Percentiles rank a stretch among this genome's conserved stretches.
Evolutionary conservation across 2,113 vertebrate species (phyloP).

Genomic region (Scatophagus argus): DNA sequence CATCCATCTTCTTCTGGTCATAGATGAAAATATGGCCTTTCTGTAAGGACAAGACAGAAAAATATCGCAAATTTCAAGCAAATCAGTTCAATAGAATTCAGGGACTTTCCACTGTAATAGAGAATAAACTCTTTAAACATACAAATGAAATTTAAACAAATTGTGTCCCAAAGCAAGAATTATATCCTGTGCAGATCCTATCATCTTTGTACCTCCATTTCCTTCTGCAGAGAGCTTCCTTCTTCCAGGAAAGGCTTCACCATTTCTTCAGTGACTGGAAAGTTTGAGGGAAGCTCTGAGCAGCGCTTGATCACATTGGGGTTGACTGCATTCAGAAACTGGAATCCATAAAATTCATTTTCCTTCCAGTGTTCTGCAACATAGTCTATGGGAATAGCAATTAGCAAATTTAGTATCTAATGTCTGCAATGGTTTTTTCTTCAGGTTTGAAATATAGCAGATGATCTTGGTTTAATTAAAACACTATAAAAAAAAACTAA

Average conservation of each 20-base stretch:
- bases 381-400: conserved; percentile 81
- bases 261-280: conserved; percentile 90
- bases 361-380: conserved; percentile 82
- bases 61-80: neutral
- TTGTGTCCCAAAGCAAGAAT: neutral
- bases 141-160: neutral
- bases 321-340: conserved; percentile 92
- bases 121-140: too few species aligned
- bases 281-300: conserved; percentile 86
- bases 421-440: too few species aligned
- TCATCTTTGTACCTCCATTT: conserved; percentile 91
- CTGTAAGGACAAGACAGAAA: conserved; percentile 60
- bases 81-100: neutral
- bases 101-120: neutral
- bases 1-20: conserved; percentile 84
- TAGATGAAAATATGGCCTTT: conserved; percentile 86
- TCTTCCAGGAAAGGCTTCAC: conserved; percentile 84
- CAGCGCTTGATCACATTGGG: conserved; percentile 89
- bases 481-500: too few species aligned
- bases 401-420: neutral
- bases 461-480: too few species aligned
- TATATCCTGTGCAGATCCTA: too few species aligned
- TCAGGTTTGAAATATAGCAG: too few species aligned
- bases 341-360: conserved; percentile 92
- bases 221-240: conserved; percentile 84